phyloP scores from a whole-genome alignment of 2,888 invertebrate species.

The Eugnorisma glareosa region DNA sequence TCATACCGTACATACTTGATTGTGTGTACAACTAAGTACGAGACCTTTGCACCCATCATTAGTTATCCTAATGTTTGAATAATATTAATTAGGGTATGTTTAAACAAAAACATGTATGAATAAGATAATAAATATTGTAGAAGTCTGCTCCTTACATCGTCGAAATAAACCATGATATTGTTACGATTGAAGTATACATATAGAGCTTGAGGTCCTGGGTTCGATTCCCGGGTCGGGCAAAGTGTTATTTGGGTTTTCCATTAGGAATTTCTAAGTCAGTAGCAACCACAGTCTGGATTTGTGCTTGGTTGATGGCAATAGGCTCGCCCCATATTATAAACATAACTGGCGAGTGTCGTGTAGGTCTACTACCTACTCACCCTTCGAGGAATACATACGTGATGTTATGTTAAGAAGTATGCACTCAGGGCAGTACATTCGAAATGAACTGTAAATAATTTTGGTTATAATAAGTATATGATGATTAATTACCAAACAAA shows the following conservation, averaged over 20 bases:
- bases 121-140: neutral
- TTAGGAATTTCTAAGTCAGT: too few relatives aligned
- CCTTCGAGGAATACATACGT: too few relatives aligned
- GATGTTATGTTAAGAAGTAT: too few relatives aligned
- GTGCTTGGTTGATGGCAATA: too few relatives aligned
- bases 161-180: neutral
- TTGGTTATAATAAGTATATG: slow-evolving; percentile 9
- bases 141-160: neutral
- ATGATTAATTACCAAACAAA: slow-evolving; percentile 21
- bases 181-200: neutral
- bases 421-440: neutral
- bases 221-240: too few relatives aligned
- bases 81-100: neutral
- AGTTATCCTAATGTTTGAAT: neutral
- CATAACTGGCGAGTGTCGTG: too few relatives aligned
- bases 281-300: too few relatives aligned
- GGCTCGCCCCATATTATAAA: too few relatives aligned
- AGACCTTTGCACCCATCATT: neutral
- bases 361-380: too few relatives aligned
- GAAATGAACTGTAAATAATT: slow-evolving; percentile 37
- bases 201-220: too few relatives aligned
- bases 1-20: neutral
- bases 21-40: neutral
- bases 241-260: too few relatives aligned
- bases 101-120: neutral